Percentiles rank a stretch among this genome's conserved stretches.
Evolutionary conservation across 2,888 invertebrate genomes (phyloP).

Genomic region (Tricholauxania praeusta): DNA sequence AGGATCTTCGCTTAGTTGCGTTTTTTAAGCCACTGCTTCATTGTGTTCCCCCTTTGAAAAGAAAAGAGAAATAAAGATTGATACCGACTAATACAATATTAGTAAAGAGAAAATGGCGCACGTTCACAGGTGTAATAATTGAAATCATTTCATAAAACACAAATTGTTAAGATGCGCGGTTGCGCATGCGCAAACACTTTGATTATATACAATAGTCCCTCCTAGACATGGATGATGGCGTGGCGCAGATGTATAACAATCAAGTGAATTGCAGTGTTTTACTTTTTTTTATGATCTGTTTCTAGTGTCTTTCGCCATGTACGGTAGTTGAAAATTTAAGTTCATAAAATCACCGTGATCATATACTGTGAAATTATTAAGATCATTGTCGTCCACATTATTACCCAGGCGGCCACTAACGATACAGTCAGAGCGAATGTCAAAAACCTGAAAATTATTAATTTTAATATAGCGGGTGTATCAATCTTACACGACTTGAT

Average conservation of each 20-base stretch:
- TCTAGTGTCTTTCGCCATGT: constrained; percentile 17
- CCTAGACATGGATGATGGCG: constrained; percentile 24
- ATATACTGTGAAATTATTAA: constrained; percentile 57
- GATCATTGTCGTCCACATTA: constrained; percentile 35
- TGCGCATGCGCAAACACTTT: constrained; percentile 49
- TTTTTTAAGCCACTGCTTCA: constrained; percentile 22
- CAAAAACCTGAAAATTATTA: too few relatives aligned
- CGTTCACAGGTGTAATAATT: constrained; percentile 67
- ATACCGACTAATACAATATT: neutral
- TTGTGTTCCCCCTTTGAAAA: too few relatives aligned
- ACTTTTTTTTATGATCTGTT: constrained; percentile 6
- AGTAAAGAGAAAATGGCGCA: constrained; percentile 45
- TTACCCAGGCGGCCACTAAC: neutral
- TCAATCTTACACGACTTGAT: too few relatives aligned
- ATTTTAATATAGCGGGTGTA: too few relatives aligned
- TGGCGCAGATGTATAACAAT: constrained; percentile 24
- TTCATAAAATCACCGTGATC: constrained; percentile 50
- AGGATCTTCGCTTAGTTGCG: constrained; percentile 59
- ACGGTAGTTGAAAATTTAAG: constrained; percentile 14
- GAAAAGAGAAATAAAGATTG: constrained; percentile 16
- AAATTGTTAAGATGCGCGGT: constrained; percentile 41
- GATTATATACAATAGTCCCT: constrained; percentile 32
- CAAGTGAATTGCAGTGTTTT: constrained; percentile 3
- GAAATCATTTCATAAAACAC: constrained; percentile 61
- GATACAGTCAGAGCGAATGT: too few relatives aligned